Evolutionary conservation across 2,797 vertebrate species (phyloP).

Genomic region (Argyrosomus regius): DNA sequence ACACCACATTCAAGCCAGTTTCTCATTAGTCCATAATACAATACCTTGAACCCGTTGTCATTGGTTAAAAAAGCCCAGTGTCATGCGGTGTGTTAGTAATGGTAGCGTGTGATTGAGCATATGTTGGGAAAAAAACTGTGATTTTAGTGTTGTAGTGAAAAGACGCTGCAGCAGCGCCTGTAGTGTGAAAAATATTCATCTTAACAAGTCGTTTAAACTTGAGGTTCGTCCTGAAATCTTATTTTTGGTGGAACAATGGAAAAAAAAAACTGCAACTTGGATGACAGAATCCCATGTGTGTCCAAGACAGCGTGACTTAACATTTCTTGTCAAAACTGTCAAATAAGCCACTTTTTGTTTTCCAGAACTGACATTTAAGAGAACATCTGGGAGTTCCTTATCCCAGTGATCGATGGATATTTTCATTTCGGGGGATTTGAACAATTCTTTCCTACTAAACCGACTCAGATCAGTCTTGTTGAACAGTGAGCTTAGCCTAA

Average conservation of each 20-base stretch:
- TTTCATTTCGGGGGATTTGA: background rate
- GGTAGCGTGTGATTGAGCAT: constrained; percentile 35
- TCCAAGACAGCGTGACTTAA: constrained; percentile 7
- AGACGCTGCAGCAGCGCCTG: constrained; percentile 34
- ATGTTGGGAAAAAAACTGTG: constrained; percentile 34
- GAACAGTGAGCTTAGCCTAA: background rate
- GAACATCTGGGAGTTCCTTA: background rate
- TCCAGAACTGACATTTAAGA: background rate
- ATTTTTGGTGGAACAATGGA: constrained; percentile 18
- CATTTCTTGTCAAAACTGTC: background rate
- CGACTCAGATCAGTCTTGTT: background rate
- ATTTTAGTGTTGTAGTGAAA: constrained; percentile 40
- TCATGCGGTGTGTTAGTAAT: constrained; percentile 70
- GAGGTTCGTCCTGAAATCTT: constrained; percentile 4
- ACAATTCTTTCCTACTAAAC: background rate
- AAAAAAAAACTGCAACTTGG: constrained; percentile 24
- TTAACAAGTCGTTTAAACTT: constrained; percentile 46
- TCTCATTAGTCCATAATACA: constrained; percentile 73
- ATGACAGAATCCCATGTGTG: background rate
- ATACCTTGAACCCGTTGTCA: constrained; percentile 50
- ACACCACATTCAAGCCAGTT: constrained; percentile 51
- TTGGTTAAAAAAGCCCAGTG: constrained; percentile 55
- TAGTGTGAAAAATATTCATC: constrained; percentile 47
- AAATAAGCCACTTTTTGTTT: constrained; percentile 17
- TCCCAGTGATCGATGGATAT: background rate